Conservation (phyloP, 2,888 invertebrate genomes). For the Nyleta sp. region DNA sequence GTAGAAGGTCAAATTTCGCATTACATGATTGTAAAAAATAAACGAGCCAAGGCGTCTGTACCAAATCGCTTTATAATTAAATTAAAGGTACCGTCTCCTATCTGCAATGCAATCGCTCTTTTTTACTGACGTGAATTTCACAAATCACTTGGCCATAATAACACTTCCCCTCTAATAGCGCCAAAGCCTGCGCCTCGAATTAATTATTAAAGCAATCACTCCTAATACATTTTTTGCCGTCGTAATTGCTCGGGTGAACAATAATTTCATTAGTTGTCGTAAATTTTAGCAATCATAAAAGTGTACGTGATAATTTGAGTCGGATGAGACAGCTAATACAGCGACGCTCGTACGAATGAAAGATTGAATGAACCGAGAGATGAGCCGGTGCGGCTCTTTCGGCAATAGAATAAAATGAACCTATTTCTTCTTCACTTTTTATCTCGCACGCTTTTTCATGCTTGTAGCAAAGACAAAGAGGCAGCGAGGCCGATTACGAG, state of each 20-base stretch:
- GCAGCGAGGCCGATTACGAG: slow-evolving; percentile 57
- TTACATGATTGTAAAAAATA: slow-evolving; percentile 11
- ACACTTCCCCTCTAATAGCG: slow-evolving; percentile 25
- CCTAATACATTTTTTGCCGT: slow-evolving; percentile 49
- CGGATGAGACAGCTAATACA: slow-evolving; percentile 56
- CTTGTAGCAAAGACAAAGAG: slow-evolving; percentile 60
- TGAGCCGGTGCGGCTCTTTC: slow-evolving; percentile 35
- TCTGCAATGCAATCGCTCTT: slow-evolving; percentile 39
- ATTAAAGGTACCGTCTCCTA: slow-evolving; percentile 36
- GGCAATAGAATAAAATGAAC: slow-evolving; percentile 48
- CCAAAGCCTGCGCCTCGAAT: slow-evolving; percentile 34
- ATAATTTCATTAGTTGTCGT: slow-evolving; percentile 55
- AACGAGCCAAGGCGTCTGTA: slow-evolving; percentile 7
- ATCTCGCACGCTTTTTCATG: slow-evolving; percentile 35
- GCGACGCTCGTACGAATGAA: slow-evolving; percentile 27
- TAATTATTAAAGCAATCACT: slow-evolving; percentile 57
- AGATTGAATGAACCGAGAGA: slow-evolving; percentile 45
- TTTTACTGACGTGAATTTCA: slow-evolving; percentile 45
- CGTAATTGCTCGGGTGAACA: slow-evolving; percentile 42
- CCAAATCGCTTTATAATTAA: slow-evolving; percentile 43
- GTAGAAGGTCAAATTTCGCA: background rate
- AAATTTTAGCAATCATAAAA: slow-evolving; percentile 60
- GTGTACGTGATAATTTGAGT: slow-evolving; percentile 54
- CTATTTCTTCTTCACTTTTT: slow-evolving; percentile 50
- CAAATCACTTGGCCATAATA: slow-evolving; percentile 35